Evolutionary conservation across 2,113 vertebrate genomes (phyloP).

Genomic region (Mesembrinibis cayennensis): DNA sequence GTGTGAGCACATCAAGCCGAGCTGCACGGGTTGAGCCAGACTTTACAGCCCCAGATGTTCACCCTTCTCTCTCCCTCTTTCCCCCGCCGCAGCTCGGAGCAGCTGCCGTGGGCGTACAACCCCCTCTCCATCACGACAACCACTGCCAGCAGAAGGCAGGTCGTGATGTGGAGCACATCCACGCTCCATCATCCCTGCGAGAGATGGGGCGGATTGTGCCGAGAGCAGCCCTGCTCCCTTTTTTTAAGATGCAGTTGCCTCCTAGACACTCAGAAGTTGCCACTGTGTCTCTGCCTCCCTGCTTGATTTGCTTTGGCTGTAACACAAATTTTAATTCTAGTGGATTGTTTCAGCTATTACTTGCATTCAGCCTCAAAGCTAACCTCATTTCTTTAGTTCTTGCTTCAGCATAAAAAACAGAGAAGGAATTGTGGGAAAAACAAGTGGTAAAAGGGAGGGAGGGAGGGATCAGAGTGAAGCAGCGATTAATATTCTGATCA

Average conservation of each 20-base stretch:
- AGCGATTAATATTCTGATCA: neutral
- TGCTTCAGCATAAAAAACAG: neutral
- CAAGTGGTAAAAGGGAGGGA: neutral
- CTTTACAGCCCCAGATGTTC: neutral
- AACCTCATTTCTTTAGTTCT: neutral
- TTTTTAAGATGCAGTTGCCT: neutral
- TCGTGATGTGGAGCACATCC: fast-evolving
- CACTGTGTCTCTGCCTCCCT: fast-evolving
- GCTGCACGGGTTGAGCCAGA: neutral
- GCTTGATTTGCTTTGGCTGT: neutral
- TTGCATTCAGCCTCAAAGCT: neutral
- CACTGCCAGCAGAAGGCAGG: fast-evolving
- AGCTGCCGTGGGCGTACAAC: neutral
- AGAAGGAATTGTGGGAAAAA: neutral
- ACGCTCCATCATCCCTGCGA: fast-evolving
- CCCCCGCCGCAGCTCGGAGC: fast-evolving
- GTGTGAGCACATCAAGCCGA: neutral
- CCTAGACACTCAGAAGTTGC: neutral
- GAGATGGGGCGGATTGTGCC: neutral
- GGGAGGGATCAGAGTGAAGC: neutral
- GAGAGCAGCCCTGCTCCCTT: neutral
- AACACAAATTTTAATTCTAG: neutral
- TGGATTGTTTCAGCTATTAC: neutral
- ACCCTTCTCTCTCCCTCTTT: neutral
- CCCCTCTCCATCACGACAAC: neutral